Percentiles rank a stretch among this genome's conserved stretches.
These are phyloP conservation scores for Oncorhynchus gorbuscha DNA, from an alignment of 2,113 vertebrate species.

Conservation along the genomic window DNA sequence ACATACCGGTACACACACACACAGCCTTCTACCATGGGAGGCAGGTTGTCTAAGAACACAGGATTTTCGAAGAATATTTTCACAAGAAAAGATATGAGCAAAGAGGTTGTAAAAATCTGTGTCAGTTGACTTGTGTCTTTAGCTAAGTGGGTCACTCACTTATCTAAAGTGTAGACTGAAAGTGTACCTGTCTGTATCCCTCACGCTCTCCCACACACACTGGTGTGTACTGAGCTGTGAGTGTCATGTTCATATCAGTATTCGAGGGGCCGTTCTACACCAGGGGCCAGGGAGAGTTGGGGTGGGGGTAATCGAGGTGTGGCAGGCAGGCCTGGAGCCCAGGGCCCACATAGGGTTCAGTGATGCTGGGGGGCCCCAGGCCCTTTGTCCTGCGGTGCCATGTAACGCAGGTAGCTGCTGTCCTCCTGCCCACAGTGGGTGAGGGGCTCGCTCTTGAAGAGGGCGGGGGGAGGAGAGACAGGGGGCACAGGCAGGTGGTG, in stretches of 20 bases:
- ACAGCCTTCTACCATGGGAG: not conserved
- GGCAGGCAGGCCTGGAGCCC: conserved; percentile 26
- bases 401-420: conserved; percentile 85
- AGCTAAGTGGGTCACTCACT: conserved; percentile 23
- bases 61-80: not conserved
- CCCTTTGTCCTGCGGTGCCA: conserved; percentile 81
- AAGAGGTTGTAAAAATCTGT: conserved; percentile 34
- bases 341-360: conserved; percentile 56
- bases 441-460: conserved; percentile 95
- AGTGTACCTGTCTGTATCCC: conserved; percentile 15
- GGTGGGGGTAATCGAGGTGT: conserved; percentile 35
- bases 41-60: conserved; percentile 25
- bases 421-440: conserved; percentile 93
- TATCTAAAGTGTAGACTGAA: conserved; percentile 21
- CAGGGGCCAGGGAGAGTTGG: not conserved
- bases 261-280: not conserved
- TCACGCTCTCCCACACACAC: conserved; percentile 8
- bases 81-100: not conserved
- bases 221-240: conserved; percentile 18
- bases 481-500: conserved; percentile 85
- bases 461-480: conserved; percentile 86
- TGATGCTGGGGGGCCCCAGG: conserved; percentile 84
- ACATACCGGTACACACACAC: too few relatives aligned
- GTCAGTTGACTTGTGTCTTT: conserved; percentile 26
- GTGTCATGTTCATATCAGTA: conserved; percentile 7